Evolutionary conservation across 2,113 vertebrate species (phyloP), one percentile per base, ranked within the genome.

Genomic region (Urocynchramus pylzowi): DNA sequence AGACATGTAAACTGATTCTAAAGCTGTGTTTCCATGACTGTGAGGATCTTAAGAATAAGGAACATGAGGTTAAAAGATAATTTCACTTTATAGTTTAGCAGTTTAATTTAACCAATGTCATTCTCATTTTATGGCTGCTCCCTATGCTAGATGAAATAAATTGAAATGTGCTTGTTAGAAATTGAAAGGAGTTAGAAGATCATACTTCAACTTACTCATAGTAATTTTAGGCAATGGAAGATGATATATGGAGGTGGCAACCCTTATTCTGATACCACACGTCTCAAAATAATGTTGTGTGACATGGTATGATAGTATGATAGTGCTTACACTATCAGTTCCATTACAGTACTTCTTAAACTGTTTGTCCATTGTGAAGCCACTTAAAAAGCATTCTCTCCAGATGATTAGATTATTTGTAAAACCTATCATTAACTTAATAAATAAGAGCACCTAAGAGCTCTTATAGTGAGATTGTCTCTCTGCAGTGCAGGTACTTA

Each of bases 71-170:
- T 92, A 84, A 86, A 94, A 89, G 77, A 84, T 89, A 93, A 81
- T 87, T 95, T 76, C 20, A 37, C 30, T 67, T 92, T 90, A 61
- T 77, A 92, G 76, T 39, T 75, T 78, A 57, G 26, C 42, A 81
- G 86, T 89, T 93, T 80, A 83, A 89, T 93, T 88, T 96, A 90
- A 84, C 76, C 76, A 78, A 16, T 87, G 23, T 84, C 52, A 75
- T 57, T 90, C 90, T 61, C 53, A 53, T 82, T 89, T 96, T 93
- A 84, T 68, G 44, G 35, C 76, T 81, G 47, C 44, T 97, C 65
- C 74, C 42, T 89, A 64, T 89, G 69, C 74, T 71, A 6, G 24
- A 18, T 68, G 44, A 89, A 93, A 74, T 93, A 84, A 93, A 92
- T 91, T 52, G 80, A 91, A 89, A 87, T 64, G 39, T 65, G 35